phyloP scores from a whole-genome alignment of 2,113 vertebrate species.

The Gallinago jamesoni region DNA sequence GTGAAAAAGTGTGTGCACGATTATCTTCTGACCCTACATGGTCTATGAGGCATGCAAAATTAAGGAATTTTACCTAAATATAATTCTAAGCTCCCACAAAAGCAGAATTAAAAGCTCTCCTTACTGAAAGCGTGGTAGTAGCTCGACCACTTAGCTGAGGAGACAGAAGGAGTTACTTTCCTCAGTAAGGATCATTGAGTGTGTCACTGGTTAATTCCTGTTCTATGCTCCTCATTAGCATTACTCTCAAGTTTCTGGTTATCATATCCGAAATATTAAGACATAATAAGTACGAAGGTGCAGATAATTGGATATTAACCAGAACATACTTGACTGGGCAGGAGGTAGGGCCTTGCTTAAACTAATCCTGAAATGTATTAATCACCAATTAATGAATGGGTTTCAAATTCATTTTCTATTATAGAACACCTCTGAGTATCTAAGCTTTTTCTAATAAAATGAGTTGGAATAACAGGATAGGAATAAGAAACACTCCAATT shows the following conservation, averaged over 20 bases:
- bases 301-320: conserved; percentile 97
- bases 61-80: not conserved
- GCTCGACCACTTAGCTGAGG: not conserved
- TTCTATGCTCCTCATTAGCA: conserved; percentile 87
- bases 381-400: conserved; percentile 93
- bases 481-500: conserved; percentile 59
- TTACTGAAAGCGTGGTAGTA: not conserved
- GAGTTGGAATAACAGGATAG: conserved; percentile 79
- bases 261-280: conserved; percentile 91
- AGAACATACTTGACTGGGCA: conserved; percentile 95
- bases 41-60: not conserved
- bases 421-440: conserved; percentile 81
- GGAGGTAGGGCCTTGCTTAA: conserved; percentile 90
- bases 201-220: conserved; percentile 79
- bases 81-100: not conserved
- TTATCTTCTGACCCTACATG: not conserved
- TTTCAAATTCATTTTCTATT: conserved; percentile 87
- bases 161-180: conserved; percentile 46
- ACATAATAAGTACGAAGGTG: conserved; percentile 93
- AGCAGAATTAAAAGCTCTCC: not conserved
- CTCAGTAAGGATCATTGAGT: conserved; percentile 75
- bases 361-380: conserved; percentile 95
- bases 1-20: not conserved
- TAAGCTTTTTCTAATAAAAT: conserved; percentile 82
- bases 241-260: conserved; percentile 86